Evolutionary conservation across 2,888 invertebrate species (phyloP), one percentile per base, ranked within the genome.

Genomic region (Oscheius sp.): DNA sequence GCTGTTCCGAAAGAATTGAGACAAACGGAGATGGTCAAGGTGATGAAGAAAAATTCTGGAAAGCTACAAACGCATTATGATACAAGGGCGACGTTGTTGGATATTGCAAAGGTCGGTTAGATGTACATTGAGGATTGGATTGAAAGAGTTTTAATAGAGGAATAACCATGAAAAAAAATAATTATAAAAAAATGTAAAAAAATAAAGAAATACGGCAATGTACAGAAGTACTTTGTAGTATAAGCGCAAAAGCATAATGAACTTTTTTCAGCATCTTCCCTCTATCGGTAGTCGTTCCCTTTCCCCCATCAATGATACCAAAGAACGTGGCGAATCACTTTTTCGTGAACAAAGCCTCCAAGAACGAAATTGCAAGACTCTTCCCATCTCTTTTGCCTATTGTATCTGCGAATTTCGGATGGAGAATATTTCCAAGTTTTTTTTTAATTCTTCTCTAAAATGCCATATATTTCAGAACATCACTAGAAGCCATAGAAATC

Each of bases 341-440:
- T 64, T 80, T n/a, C 69, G 77, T 12, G 68, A 62, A 1, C 59
- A 59, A 30, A 75, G 69, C 9, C 67, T 73, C 12, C 70, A 69
- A 36, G 45, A 51, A 2, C 47, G 79, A 51, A 66, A 59, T 36
- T 79, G 79, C 56, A 32, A 62, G 4, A 72, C 66, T 1, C 50
- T 79, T 24, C 73, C 70, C 14, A 70, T 79, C 20, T 74, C 77
- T 5, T 57, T 74, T 30, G 68, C 74, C 30, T 77, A 75, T 45
- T 79, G 79, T 64, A 64, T 76, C 33, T 79, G 79, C 54, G 70
- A 78, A 9, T 72, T 71, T 30, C 45, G 66, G 8, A 65, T 28
- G 32, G 51, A 51, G 17, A 24, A 50, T 8, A 14, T 64, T 32
- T 22, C 32, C 14, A 24, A 22, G 64, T 38, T 8, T n/a, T 49